A percentile compares a stretch with the other conserved stretches of the same genome.
Evolutionary conservation across 2,113 vertebrate species (phyloP).

Genomic region (Ovibos moschatus): DNA sequence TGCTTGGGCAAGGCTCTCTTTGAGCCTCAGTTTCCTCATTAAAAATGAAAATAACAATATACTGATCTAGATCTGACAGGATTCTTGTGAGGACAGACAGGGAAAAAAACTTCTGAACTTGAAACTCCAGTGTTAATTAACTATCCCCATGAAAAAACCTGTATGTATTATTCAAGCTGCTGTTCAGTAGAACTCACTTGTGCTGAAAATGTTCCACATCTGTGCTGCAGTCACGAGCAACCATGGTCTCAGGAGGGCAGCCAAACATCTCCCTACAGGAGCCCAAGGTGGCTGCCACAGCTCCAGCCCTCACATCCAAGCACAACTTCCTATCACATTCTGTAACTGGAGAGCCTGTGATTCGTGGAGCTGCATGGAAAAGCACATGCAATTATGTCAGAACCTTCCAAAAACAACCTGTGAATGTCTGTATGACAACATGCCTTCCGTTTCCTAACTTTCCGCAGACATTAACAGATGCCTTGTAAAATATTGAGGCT

Average conservation of each 20-base stretch:
- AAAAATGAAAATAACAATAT: neutral
- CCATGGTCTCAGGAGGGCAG: neutral
- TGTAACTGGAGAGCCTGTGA: neutral
- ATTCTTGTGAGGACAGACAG: neutral
- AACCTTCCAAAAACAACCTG: too few species aligned
- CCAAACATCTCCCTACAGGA: neutral
- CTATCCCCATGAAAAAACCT: neutral
- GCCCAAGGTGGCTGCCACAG: neutral
- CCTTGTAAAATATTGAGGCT: neutral
- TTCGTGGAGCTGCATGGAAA: rapidly evolving
- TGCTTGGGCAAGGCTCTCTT: neutral
- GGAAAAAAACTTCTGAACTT: neutral
- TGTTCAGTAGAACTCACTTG: neutral
- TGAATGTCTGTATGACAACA: too few species aligned
- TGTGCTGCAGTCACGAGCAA: neutral
- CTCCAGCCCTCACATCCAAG: neutral
- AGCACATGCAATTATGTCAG: neutral
- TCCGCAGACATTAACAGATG: neutral
- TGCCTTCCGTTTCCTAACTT: neutral
- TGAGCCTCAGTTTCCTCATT: neutral
- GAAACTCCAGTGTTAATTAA: neutral
- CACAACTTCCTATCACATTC: neutral
- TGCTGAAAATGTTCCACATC: neutral
- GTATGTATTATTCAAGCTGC: neutral
- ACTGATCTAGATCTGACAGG: neutral